Base-by-base conservation (phyloP, 2,888 invertebrate species). In the Pterostichus niger region DNA sequence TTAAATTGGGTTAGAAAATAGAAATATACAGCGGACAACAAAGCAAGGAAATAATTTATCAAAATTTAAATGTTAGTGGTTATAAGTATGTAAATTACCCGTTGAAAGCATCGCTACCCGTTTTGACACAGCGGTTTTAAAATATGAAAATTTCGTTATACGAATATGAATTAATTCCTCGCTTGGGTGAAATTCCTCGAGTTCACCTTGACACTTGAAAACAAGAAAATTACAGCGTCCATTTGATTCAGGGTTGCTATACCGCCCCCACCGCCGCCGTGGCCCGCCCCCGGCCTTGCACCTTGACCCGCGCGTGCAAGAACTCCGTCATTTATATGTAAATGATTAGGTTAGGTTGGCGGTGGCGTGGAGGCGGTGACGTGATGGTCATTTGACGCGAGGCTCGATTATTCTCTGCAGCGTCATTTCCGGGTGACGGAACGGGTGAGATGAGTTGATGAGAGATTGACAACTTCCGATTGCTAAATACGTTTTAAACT, bases 221-320 rank as follows among this genome's bases (percentile, higher is more conserved):
- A 49, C 49, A 49, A 64, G 64, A 35, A 64, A 33, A 64, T 64
- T 64, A 64, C 49, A 49, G 49, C 64, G 64, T 35, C 64, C 49
- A 49, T 49, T 40, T 40, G 40, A 40, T 49, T 49, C 49, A 49
- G 49, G 49, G 49, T 49, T 49, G 49, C 11, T 49, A 13, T 5
- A 5, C 40, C 40, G 40, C 40, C 40, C 7, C 40, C 40, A 1
- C 40, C 40, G 40, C 40, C 40, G 2, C 6, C 40, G 40, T 40
- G 40, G 5, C 40, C 40, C 40, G 40, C 40, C 40, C 40, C 40
- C 33, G 35, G 31, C 64, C 64, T 64, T 64, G 35, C 33, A 35
- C 64, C 64, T 64, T 64, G 64, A 64, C 64, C 59, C 13, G 13
- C n/a, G 31, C 64, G 49, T 49, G 49, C 49, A 49, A 49, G 49